phyloP scores from a whole-genome alignment of 2,888 invertebrate genomes.

The Pyrrhia umbra region DNA sequence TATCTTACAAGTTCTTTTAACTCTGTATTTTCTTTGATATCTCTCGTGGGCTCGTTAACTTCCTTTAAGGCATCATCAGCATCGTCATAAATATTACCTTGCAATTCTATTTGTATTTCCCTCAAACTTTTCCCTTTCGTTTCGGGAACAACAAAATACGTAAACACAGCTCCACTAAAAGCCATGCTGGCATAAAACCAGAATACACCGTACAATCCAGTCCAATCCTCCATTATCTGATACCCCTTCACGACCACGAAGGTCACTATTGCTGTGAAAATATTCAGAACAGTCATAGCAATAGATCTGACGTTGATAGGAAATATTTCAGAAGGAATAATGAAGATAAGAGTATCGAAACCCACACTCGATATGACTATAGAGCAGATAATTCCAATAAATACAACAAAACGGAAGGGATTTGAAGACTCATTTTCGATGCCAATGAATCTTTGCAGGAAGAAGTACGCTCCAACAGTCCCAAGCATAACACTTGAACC shows the following conservation, averaged over 20 bases:
- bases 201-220: slow-evolving; percentile 87
- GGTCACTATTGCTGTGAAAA: slow-evolving; percentile 85
- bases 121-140: slow-evolving; percentile 89
- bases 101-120: slow-evolving; percentile 76
- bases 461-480: slow-evolving; percentile 80
- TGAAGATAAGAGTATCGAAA: slow-evolving; percentile 85
- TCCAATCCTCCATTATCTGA: slow-evolving; percentile 83
- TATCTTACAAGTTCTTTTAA: slow-evolving; percentile 39
- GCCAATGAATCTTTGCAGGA: slow-evolving; percentile 72
- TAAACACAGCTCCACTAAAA: slow-evolving; percentile 85
- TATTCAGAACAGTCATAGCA: slow-evolving; percentile 86
- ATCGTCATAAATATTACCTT: slow-evolving; percentile 75
- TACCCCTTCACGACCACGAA: slow-evolving; percentile 88
- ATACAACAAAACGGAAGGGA: slow-evolving; percentile 77
- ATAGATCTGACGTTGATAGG: slow-evolving; percentile 90
- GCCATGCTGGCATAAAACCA: slow-evolving; percentile 85
- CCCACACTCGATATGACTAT: slow-evolving; percentile 81
- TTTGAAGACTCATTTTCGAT: slow-evolving; percentile 66
- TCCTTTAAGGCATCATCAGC: slow-evolving; percentile 58
- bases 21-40: slow-evolving; percentile 46
- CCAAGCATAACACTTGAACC: slow-evolving; percentile 73
- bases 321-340: slow-evolving; percentile 90
- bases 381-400: slow-evolving; percentile 80
- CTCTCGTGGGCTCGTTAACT: slow-evolving; percentile 22
- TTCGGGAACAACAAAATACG: slow-evolving; percentile 87